Percentiles rank a stretch among this genome's conserved stretches.
These are phyloP conservation scores for Sebastes flavidus DNA, from an alignment of 2,797 vertebrate species.

Conservation along the genomic window DNA sequence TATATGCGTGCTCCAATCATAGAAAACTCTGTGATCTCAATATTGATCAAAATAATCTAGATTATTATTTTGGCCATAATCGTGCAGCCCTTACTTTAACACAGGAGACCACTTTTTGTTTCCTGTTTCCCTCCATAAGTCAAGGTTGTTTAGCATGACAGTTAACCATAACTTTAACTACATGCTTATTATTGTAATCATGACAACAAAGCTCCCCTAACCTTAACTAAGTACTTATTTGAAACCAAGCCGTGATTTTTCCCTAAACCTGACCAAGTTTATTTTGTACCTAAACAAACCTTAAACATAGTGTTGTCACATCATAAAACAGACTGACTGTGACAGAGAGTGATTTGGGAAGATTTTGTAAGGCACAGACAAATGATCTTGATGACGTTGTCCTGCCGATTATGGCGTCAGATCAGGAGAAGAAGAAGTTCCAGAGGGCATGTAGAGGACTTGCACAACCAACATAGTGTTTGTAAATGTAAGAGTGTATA, in stretches of 20 bases:
- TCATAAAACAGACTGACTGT: background rate
- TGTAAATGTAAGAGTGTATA: background rate
- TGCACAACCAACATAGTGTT: too few relatives aligned
- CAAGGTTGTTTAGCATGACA: background rate
- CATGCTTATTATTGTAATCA: background rate
- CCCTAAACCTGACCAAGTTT: background rate
- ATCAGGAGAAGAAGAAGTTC: too few relatives aligned
- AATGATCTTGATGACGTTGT: background rate
- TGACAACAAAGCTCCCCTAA: background rate
- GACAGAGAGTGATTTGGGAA: background rate
- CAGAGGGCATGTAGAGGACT: too few relatives aligned
- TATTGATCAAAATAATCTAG: too few relatives aligned
- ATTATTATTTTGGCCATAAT: too few relatives aligned
- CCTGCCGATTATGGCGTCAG: too few relatives aligned
- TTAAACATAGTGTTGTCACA: background rate
- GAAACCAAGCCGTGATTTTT: too few relatives aligned
- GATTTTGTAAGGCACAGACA: background rate
- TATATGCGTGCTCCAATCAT: too few relatives aligned
- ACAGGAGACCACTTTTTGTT: background rate
- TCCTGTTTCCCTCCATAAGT: background rate
- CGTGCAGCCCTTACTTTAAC: background rate
- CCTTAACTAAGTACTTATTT: background rate
- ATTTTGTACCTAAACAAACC: background rate
- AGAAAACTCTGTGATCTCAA: too few relatives aligned
- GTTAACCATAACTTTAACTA: background rate